A percentile compares a stretch with the other conserved stretches of the same genome.
Conservation (phyloP, 2,797 vertebrate species). For the Pseudochaenichthys georgianus region DNA sequence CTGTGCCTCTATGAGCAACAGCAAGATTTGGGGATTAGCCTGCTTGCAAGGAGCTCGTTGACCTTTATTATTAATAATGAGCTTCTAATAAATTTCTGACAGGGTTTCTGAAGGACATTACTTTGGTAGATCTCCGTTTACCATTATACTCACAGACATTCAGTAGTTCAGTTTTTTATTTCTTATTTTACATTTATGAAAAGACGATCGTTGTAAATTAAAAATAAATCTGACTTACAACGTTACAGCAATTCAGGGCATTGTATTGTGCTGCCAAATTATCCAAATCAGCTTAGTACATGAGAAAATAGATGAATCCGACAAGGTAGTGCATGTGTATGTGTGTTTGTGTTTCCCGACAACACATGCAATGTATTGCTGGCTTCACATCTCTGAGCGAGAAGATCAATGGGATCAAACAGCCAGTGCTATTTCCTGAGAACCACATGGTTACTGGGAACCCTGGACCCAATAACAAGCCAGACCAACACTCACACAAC, state of each 20-base stretch:
- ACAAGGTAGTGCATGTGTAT: not conserved
- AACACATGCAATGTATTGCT: conserved; percentile 17
- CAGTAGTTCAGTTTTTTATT: conserved; percentile 2
- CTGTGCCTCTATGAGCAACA: conserved; percentile 54
- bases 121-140: conserved; percentile 26
- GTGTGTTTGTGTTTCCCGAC: not conserved
- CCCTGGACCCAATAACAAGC: not conserved
- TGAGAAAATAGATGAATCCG: not conserved
- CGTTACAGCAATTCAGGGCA: not conserved
- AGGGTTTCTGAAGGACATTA: conserved; percentile 19
- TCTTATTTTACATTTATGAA: not conserved
- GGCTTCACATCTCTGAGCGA: conserved; percentile 25
- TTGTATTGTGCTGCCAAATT: not conserved
- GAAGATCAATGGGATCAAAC: conserved; percentile 57
- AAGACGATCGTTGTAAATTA: not conserved
- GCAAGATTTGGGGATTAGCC: conserved; percentile 59
- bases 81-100: conserved; percentile 40
- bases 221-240: not conserved
- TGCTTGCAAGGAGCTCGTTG: conserved; percentile 45
- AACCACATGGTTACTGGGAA: conserved; percentile 26
- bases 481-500: not conserved
- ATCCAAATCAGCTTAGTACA: not conserved
- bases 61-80: conserved; percentile 68
- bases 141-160: conserved; percentile 12
- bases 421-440: conserved; percentile 29